phyloP scores from a whole-genome alignment of 2,113 vertebrate genomes.

The Stegastes partitus region DNA sequence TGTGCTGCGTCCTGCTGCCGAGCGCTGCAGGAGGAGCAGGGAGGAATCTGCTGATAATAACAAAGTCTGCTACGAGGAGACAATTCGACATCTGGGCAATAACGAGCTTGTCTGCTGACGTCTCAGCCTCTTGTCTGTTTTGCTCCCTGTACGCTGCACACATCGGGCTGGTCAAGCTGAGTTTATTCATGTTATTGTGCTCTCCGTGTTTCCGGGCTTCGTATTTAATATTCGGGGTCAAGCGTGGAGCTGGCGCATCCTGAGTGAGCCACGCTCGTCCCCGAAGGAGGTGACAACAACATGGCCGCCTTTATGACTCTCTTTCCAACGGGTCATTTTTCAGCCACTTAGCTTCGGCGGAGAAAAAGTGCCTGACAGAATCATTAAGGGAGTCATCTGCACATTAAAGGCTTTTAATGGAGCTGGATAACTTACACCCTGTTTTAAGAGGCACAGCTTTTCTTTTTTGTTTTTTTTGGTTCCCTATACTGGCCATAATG shows the following conservation, averaged over 20 bases:
- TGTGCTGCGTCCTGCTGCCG: constrained; percentile 49
- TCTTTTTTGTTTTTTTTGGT: constrained; percentile 31
- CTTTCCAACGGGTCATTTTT: constrained; percentile 76
- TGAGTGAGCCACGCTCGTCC: constrained; percentile 51
- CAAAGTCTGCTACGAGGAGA: constrained; percentile 36
- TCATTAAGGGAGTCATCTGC: constrained; percentile 77
- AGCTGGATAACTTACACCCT: constrained; percentile 44
- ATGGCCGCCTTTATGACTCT: constrained; percentile 67
- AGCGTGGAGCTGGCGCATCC: constrained; percentile 41
- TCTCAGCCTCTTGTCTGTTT: constrained; percentile 9
- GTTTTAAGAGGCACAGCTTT: constrained; percentile 54
- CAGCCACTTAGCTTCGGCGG: constrained; percentile 78
- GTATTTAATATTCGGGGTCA: constrained; percentile 64
- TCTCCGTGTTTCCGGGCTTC: constrained; percentile 52
- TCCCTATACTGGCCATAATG: constrained; percentile 16
- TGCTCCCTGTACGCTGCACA: constrained; percentile 1
- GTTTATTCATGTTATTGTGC: constrained; percentile 55
- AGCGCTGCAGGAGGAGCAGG: constrained; percentile 5
- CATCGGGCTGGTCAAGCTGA: constrained; percentile 43
- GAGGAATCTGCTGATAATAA: constrained; percentile 47
- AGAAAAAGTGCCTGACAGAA: constrained; percentile 77
- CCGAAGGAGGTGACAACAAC: constrained; percentile 67
- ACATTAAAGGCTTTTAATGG: constrained; percentile 75
- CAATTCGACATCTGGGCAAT: constrained; percentile 22
- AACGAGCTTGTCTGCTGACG: constrained; percentile 39